Base-by-base conservation (phyloP, 2,797 vertebrate genomes). In the Podarcis siculus region DNA sequence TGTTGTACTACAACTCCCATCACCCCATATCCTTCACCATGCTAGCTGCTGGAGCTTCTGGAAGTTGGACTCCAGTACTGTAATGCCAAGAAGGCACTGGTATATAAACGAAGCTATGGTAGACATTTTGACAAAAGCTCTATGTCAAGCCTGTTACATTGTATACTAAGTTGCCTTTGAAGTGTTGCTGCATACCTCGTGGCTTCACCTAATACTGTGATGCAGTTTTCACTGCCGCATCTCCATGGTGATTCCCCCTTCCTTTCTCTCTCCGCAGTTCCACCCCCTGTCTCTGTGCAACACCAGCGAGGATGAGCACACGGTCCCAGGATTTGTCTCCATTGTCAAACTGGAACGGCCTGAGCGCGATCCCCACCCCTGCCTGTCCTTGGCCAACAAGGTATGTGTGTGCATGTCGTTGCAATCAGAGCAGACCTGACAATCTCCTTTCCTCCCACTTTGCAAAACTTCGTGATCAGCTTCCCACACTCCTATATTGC, bases 281-380 rank as follows among this genome's bases (percentile, higher is more conserved):
- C 99, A 99, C 95, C 99, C 99, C 0, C 93, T 99, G 89, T 99
- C 98, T 95, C 97, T 99, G 95, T 99, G 99, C 97, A 99, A 99
- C 95, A 98, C 98, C 91, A 99, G 99, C 2, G 99, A 99, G 84
- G 99, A 99, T 86, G 99, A 99, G 55, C 97, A 98, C 69, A 98
- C 98, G 3, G 98, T 98, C 32, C 97, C 96, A 0, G 97, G 97
- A 87, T 99, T 99, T 95, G 98, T 99, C 97, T 98, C 98, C 96
- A 99, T 99, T 3, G 98, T 99, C 96, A 99, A 99, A 95, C 98
- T 99, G 93, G 98, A 98, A 87, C 97, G 97, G 89, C 98, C 98
- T 0, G 96, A 98, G 69, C 97, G 97, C 90, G 98, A 98, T 91
- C 98, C 97, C 23, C 97, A 96, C 71, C 98, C 97, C 82, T 99